Conservation (phyloP, 1,140 invertebrate species). For the Bacillus rossius region DNA sequence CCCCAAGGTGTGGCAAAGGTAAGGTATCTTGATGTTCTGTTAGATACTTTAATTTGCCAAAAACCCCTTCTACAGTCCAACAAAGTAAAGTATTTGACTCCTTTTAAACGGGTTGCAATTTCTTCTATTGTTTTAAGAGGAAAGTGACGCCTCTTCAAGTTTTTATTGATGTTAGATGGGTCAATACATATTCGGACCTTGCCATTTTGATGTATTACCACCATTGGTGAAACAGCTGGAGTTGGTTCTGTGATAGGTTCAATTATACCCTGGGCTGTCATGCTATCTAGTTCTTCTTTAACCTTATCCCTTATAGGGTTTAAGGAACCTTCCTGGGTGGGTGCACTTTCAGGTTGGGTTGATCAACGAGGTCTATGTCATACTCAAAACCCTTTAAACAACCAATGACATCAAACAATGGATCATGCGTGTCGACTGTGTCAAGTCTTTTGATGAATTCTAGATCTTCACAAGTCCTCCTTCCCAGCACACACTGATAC, state of each 20-base stretch:
- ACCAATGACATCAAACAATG: conserved; percentile 2
- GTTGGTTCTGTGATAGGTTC: conserved; percentile 11
- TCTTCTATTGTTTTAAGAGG: conserved; percentile 12
- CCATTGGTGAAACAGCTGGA: conserved; percentile 11
- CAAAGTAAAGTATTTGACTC: conserved; percentile 6
- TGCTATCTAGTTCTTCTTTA: conserved; percentile 11
- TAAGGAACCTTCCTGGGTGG: conserved; percentile 7
- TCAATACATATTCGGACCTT: conserved; percentile 9
- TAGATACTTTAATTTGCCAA: conserved; percentile 11
- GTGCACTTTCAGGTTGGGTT: conserved; percentile 7
- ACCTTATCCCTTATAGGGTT: conserved; percentile 8
- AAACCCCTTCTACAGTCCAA: conserved; percentile 13
- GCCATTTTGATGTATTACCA: conserved; percentile 7
- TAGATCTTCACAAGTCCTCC: not conserved
- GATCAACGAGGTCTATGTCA: conserved; percentile 11
- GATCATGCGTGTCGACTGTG: not conserved
- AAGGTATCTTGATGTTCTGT: conserved; percentile 9
- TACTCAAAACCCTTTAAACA: conserved; percentile 11
- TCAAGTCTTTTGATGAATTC: not conserved
- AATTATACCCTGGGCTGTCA: conserved; percentile 9
- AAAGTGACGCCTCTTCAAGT: conserved; percentile 10
- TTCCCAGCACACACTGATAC: not conserved
- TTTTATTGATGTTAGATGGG: conserved; percentile 5
- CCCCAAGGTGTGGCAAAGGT: conserved; percentile 32
- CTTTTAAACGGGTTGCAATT: conserved; percentile 7